phyloP scores from a whole-genome alignment of 1,140 invertebrate species.

The Ceratina japonica region DNA sequence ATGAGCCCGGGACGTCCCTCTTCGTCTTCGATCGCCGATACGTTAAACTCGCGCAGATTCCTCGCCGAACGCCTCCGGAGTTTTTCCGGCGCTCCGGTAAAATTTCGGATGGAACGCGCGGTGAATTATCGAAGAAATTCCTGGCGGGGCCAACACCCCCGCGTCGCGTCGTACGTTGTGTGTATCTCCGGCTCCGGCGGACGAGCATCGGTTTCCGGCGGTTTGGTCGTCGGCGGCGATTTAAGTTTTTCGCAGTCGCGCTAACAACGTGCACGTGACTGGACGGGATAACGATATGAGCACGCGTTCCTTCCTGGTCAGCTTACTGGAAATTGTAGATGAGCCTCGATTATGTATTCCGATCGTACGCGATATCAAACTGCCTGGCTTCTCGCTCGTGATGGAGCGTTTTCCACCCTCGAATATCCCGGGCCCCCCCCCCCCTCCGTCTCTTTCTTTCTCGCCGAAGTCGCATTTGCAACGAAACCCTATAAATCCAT shows the following conservation, averaged over 20 bases:
- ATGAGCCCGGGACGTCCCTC: neutral
- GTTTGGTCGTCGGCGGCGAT: neutral
- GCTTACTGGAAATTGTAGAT: conserved; percentile 73
- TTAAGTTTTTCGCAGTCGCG: conserved; percentile 44
- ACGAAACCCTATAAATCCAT: conserved; percentile 42
- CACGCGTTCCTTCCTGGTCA: conserved; percentile 61
- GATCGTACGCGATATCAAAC: conserved; percentile 73
- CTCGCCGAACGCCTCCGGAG: neutral
- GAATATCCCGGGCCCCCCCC: conserved; percentile 47
- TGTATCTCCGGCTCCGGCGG: neutral
- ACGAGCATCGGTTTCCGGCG: conserved; percentile 23
- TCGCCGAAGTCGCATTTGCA: conserved; percentile 29
- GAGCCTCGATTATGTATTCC: conserved; percentile 75
- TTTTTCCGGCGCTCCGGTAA: neutral
- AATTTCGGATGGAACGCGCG: neutral
- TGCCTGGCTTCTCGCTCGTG: conserved; percentile 64
- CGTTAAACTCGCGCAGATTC: neutral
- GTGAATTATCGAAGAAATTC: conserved; percentile 17
- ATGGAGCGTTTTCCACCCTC: conserved; percentile 74
- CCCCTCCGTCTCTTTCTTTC: neutral
- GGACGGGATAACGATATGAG: conserved; percentile 57
- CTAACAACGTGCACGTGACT: conserved; percentile 61
- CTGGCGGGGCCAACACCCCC: neutral
- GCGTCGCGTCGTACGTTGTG: no score
- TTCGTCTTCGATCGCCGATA: no score